These are phyloP conservation scores for Campylomormyrus tamandua DNA, from an alignment of 2,113 vertebrate species.

Conservation along the genomic window DNA sequence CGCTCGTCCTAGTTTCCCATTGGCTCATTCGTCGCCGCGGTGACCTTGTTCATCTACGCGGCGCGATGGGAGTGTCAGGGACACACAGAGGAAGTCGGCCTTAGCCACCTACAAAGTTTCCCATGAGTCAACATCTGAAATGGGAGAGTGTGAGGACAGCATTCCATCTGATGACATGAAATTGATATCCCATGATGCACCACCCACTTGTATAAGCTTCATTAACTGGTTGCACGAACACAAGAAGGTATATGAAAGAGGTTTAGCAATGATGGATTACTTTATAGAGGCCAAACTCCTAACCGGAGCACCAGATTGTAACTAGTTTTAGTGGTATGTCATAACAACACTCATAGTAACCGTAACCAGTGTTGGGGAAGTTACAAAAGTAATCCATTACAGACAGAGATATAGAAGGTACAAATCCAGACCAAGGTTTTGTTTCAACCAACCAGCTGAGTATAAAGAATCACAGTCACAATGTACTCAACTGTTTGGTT, in stretches of 20 bases:
- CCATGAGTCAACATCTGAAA: background rate
- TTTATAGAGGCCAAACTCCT: background rate
- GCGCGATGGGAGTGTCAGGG: background rate
- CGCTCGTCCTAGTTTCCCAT: background rate
- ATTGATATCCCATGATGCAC: background rate
- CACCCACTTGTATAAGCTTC: background rate
- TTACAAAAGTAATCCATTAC: too few relatives aligned
- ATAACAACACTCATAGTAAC: background rate
- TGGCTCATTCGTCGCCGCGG: background rate
- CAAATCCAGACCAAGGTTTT: too few relatives aligned
- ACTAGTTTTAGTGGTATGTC: background rate
- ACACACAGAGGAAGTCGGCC: background rate
- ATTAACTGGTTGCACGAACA: background rate
- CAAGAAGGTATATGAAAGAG: background rate
- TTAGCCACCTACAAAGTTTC: too few relatives aligned
- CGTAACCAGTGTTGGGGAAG: background rate
- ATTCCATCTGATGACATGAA: background rate
- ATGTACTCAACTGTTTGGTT: too few relatives aligned
- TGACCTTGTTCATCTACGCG: background rate
- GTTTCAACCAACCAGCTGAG: too few relatives aligned
- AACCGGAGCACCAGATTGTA: background rate
- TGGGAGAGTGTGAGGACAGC: background rate
- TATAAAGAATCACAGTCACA: too few relatives aligned
- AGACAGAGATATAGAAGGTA: too few relatives aligned
- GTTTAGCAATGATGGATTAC: background rate